Evolutionary conservation across 2,113 vertebrate genomes (phyloP).

Genomic region (Hipposideros armiger): DNA sequence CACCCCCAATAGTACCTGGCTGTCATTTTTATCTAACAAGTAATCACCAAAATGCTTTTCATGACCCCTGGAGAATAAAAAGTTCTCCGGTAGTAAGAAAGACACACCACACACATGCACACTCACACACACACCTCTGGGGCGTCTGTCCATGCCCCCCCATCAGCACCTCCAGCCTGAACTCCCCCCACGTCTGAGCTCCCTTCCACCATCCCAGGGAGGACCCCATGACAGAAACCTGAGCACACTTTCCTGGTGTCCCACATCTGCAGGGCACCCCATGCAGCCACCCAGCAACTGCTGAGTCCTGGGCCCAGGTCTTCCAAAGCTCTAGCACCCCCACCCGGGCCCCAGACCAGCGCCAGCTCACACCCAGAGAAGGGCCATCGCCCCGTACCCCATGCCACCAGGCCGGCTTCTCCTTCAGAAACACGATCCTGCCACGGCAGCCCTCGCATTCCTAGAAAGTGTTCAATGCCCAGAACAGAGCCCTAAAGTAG

Average conservation of each 20-base stretch:
- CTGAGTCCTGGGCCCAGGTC: too few species aligned
- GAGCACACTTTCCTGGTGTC: fast-evolving
- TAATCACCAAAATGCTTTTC: background rate
- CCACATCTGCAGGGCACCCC: background rate
- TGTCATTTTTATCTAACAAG: background rate
- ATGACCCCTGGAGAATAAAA: background rate
- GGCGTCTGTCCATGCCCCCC: too few species aligned
- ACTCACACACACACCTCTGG: too few species aligned
- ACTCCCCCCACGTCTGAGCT: too few species aligned
- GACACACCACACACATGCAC: background rate
- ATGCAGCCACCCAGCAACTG: too few species aligned
- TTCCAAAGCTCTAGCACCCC: background rate
- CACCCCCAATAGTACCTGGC: background rate
- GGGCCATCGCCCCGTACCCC: too few species aligned
- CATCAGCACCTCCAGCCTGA: background rate
- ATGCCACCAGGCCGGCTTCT: background rate
- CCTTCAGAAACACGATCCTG: background rate
- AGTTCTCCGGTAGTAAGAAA: background rate
- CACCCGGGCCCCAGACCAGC: background rate
- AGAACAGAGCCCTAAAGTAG: too few species aligned
- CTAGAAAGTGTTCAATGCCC: too few species aligned
- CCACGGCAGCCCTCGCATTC: too few species aligned
- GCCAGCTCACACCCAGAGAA: background rate
- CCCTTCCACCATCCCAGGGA: too few species aligned
- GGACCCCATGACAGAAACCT: background rate